These are phyloP conservation scores for Atherinosoma microstoma DNA, from an alignment of 2,797 vertebrate genomes.

Conservation along the genomic window DNA sequence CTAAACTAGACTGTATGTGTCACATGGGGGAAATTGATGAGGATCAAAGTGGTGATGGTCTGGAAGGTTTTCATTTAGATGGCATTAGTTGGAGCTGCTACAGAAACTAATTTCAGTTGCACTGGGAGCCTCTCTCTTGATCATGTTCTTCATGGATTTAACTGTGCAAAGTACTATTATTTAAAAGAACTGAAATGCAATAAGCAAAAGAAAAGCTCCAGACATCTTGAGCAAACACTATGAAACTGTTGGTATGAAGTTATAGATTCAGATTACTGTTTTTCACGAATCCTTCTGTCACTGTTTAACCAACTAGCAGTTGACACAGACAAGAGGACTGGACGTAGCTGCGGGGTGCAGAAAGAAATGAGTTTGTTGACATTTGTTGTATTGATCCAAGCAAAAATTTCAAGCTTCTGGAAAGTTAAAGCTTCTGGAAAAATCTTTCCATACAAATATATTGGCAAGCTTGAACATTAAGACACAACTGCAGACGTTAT, in stretches of 20 bases:
- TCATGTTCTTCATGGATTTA: conserved; percentile 12
- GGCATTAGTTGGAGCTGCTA: conserved; percentile 19
- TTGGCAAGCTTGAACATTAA: conserved; percentile 17
- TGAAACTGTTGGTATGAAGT: conserved; percentile 25
- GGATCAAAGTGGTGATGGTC: conserved; percentile 19
- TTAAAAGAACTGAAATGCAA: conserved; percentile 13
- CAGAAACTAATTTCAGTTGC: conserved; percentile 17
- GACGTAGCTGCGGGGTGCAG: background rate
- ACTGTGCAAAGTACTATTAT: background rate
- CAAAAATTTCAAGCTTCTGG: background rate
- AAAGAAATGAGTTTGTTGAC: conserved; percentile 6
- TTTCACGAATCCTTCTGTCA: conserved; percentile 41
- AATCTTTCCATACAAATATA: background rate
- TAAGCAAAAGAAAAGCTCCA: conserved; percentile 4
- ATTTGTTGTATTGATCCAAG: conserved; percentile 13
- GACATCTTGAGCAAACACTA: conserved; percentile 41
- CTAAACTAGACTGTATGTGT: conserved; percentile 6
- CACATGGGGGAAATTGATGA: conserved; percentile 22
- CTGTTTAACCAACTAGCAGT: conserved; percentile 59
- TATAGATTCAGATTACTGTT: conserved; percentile 14
- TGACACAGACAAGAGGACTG: conserved; percentile 21
- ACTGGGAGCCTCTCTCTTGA: background rate
- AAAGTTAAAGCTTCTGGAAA: conserved; percentile 4
- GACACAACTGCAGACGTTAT: conserved; percentile 4
- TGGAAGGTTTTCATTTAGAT: conserved; percentile 24